phyloP scores from a whole-genome alignment of 1,140 invertebrate species.

The Drosophila nebulosa region DNA sequence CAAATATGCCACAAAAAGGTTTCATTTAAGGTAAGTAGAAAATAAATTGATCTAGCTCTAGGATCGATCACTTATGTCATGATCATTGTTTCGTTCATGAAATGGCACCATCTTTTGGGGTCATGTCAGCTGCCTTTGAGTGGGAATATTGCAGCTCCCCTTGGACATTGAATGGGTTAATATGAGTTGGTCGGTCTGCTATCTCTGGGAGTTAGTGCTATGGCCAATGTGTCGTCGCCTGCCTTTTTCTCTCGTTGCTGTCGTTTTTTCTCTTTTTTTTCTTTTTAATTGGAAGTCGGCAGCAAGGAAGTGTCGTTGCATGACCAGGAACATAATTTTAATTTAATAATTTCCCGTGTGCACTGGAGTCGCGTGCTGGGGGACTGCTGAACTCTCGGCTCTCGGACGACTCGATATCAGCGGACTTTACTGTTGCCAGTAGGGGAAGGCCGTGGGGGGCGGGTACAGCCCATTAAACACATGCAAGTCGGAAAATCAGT shows the following conservation, averaged over 20 bases:
- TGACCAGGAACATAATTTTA: constrained; percentile 69
- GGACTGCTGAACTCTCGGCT: neutral
- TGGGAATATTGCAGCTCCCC: neutral
- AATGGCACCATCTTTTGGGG: too few species aligned
- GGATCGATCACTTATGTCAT: too few species aligned
- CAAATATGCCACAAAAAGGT: too few species aligned
- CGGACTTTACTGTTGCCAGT: neutral
- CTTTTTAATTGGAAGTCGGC: constrained; percentile 56
- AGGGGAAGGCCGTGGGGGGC: neutral
- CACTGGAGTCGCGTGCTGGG: constrained; percentile 17
- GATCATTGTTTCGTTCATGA: too few species aligned
- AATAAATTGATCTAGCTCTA: too few species aligned
- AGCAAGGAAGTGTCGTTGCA: constrained; percentile 39
- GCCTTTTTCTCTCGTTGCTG: neutral
- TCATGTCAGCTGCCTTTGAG: too few species aligned
- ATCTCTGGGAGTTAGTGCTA: neutral
- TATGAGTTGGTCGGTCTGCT: neutral
- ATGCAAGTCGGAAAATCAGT: constrained; percentile 56
- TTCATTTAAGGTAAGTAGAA: too few species aligned
- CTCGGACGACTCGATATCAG: neutral
- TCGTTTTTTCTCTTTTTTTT: neutral
- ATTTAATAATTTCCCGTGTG: constrained; percentile 73
- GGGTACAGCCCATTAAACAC: constrained; percentile 1
- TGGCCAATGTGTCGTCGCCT: neutral
- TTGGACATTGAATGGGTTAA: neutral